Evolutionary conservation across 2,113 vertebrate genomes (phyloP), one percentile per base, ranked within the genome.

Genomic region (Salvelinus fontinalis): DNA sequence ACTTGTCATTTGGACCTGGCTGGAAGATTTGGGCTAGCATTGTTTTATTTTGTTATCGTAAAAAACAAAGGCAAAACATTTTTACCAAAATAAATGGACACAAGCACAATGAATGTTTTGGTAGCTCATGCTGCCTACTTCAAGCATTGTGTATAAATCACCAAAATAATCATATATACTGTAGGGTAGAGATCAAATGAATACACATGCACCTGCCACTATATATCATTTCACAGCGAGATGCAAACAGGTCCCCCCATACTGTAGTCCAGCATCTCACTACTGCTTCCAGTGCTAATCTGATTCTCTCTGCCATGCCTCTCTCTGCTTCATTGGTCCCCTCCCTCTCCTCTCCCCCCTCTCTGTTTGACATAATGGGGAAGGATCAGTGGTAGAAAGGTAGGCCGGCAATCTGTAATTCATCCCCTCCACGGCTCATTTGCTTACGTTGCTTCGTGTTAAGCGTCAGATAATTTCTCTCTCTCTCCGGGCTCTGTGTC

Each of bases 401-500:
- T 84, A 85, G 86, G 86, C 88, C 82, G 85, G 79, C 78, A 74
- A 89, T 92, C 88, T 93, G 93, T 94, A 94, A 94, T 93, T 92
- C 93, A 94, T 92, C 91, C 92, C 72, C 81, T 86, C 87, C 87
- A 94, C 86, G 93, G 87, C 93, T 94, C 94, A 94, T 94, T 94
- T 94, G 93, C 90, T 91, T 93, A 92, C 77, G 92, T 89, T 94
- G 87, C 92, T 92, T 93, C 86, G 70, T 91, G 92, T 94, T 94
- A 94, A 82, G 84, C 84, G 27, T 79, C 81, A 91, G 92, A 94
- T 94, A 92, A 94, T 93, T 94, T 93, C 91, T 92, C 89, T 91
- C 89, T 91, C 90, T 92, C 89, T 89, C 65, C 77, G 69, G 66
- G 26, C 24, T 18, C 26, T 1, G 75, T 72, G 75, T 62, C 73